Evolutionary conservation across 2,113 vertebrate genomes (phyloP), one percentile per base, ranked within the genome.

Genomic region (Myiagra hebetior): DNA sequence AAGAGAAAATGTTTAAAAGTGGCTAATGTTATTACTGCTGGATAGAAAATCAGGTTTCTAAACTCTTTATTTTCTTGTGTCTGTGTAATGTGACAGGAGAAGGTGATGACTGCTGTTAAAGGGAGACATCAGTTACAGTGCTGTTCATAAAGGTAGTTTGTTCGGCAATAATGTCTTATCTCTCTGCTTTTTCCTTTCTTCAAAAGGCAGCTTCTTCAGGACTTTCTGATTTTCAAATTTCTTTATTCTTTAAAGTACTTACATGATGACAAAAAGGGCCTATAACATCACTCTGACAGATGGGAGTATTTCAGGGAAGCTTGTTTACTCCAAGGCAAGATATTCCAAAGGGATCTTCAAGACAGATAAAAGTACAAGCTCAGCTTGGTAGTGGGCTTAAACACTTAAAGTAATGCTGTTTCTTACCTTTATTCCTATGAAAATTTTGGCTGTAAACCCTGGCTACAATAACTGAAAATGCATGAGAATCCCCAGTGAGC

Each of bases 131-230:
- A 76, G 50, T 95, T 87, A 85, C 80, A 90, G 37, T 37, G 37
- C 80, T n/a, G 21, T 85, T 93, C 97, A 93, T 94, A 97, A 96
- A 95, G 74, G 80, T 2, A 80, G 60, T 86, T 95, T 91, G 47
- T 90, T 92, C 2, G 0, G 80, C 68, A 80, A 47, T 95, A 96
- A 72, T 65, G 46, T 79, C 44, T 9, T 80, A 63, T 77, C 53
- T 27, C 20, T 59, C 76, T 67, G 27, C 27, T 79, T 94, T 86
- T 73, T 20, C 30, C 19, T 87, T 64, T 57, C 56, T 64, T 88
- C 49, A 87, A 76, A 79, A 11, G 41, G 30, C 13, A 82, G 11
- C 53, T 85, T 77, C 30, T 86, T 76, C 46, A 23, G 42, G 19
- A 64, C 30, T 76, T 88, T 82, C 49, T 93, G 57, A 67, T 86